Base-by-base conservation (phyloP, 2,888 invertebrate species). In the Catonia carolina region DNA sequence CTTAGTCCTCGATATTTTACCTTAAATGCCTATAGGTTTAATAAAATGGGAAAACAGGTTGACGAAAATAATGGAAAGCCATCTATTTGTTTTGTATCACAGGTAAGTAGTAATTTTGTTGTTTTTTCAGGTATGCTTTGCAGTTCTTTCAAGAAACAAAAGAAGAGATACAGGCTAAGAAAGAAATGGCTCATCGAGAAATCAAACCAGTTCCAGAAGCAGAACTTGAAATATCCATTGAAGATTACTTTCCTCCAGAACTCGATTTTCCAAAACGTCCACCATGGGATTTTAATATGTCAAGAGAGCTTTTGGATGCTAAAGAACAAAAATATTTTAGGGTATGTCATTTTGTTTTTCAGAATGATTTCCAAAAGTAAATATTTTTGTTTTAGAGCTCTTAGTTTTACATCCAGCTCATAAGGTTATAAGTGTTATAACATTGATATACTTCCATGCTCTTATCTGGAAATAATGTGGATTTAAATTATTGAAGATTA, bases 261-360 rank as follows among this genome's bases (percentile, higher is more conserved):
- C 72, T 89, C 39, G 81, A 85, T 61, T 89, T 92, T 71, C 96
- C 96, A 0, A 85, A 84, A 65, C 74, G 96, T 58, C 96, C 95
- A 0, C 74, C 81, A 0, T 97, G 96, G 96, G 80, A 84, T 67
- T 86, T 83, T 67, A 76, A 73, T n/a, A 83, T 88, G 79, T 77
- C 79, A 0, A 83, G 83, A 39, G 82, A 83, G 5, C 77, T 83
- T 56, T 71, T 96, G 7, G 88, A 94, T 61, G 78, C 79, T 1
- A 83, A 80, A 67, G 95, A 96, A 69, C 84, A 90, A 67, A 80
- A 78, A 68, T 93, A 93, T 74, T 94, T 94, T 69, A 79, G 78
- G 67, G 86, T 86, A 71, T 69, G 72, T 68, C 33, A 27, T 33
- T 5, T 4, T 27, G 6, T n/a, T 49, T 7, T 36, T 22, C 17